phyloP scores from a whole-genome alignment of 2,888 invertebrate genomes.

The Drosophila tripunctata region DNA sequence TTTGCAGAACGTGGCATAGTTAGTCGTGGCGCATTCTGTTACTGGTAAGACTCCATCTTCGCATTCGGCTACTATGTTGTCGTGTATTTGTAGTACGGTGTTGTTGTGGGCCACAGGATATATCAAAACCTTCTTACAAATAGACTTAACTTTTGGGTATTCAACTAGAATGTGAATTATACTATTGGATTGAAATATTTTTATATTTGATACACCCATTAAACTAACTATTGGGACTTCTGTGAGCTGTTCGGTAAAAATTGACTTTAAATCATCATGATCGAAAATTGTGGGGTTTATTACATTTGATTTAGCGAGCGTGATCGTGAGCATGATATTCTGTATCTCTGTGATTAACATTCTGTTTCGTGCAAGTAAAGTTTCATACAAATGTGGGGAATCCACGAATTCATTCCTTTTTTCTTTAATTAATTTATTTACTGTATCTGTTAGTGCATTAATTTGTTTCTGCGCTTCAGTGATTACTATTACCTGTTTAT shows the following conservation, averaged over 20 bases:
- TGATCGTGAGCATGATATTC: neutral
- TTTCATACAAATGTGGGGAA: neutral
- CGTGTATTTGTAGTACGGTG: neutral
- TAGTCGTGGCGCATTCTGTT: neutral
- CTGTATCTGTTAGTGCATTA: neutral
- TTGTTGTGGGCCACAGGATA: neutral
- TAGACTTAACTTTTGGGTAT: neutral
- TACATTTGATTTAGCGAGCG: neutral
- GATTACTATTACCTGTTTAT: neutral
- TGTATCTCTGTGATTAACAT: neutral
- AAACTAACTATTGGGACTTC: neutral
- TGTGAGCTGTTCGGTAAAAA: neutral
- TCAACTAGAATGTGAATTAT: neutral
- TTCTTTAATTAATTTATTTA: neutral
- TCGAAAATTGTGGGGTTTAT: neutral
- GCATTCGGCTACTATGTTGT: conserved; percentile 1
- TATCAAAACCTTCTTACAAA: neutral
- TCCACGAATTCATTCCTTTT: neutral
- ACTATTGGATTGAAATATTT: neutral
- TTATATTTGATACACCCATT: neutral
- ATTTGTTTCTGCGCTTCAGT: neutral
- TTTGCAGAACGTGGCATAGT: neutral
- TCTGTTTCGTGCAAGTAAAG: neutral
- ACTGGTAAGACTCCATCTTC: neutral
- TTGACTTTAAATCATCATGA: neutral